Conservation (phyloP, 2,113 vertebrate species). For the Mastomys natalensis region DNA sequence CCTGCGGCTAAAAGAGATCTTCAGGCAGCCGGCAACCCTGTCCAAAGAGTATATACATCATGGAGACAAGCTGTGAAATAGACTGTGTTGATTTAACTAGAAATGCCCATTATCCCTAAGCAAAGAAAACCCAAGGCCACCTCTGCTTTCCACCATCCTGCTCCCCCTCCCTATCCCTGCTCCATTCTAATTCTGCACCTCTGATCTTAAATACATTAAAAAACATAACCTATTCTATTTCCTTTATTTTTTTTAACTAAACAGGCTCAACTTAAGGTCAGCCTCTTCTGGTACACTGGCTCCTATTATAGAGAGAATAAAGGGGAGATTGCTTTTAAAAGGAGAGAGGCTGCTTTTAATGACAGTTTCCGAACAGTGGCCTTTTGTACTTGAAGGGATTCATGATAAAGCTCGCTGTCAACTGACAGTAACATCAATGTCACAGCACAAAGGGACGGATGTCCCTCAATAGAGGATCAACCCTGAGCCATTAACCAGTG, state of each 20-base stretch:
- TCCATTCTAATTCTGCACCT: constrained; percentile 61
- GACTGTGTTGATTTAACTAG: constrained; percentile 59
- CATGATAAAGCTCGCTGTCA: constrained; percentile 84
- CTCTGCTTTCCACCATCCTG: neutral
- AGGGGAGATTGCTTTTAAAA: constrained; percentile 78
- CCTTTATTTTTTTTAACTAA: constrained; percentile 22
- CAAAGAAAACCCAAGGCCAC: constrained; percentile 65
- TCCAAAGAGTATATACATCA: neutral
- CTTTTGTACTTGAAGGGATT: constrained; percentile 81
- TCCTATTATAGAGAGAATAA: constrained; percentile 78
- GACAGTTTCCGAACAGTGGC: constrained; percentile 76
- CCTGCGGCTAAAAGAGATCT: constrained; percentile 62
- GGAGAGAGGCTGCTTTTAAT: constrained; percentile 80
- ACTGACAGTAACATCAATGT: constrained; percentile 79
- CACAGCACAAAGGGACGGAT: constrained; percentile 73
- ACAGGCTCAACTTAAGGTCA: constrained; percentile 73
- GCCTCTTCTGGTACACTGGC: constrained; percentile 67
- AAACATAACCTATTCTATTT: constrained; percentile 68
- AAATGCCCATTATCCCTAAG: constrained; percentile 70
- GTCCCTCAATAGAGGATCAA: constrained; percentile 73
- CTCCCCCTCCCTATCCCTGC: neutral
- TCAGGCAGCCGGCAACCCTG: constrained; percentile 8
- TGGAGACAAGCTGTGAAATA: constrained; percentile 62
- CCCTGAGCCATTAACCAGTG: constrained; percentile 73
- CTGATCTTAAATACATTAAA: constrained; percentile 68